Percentiles rank a stretch among this genome's conserved stretches.
phyloP scores from a whole-genome alignment of 2,888 invertebrate genomes.

The Himalopsyche japonica region DNA sequence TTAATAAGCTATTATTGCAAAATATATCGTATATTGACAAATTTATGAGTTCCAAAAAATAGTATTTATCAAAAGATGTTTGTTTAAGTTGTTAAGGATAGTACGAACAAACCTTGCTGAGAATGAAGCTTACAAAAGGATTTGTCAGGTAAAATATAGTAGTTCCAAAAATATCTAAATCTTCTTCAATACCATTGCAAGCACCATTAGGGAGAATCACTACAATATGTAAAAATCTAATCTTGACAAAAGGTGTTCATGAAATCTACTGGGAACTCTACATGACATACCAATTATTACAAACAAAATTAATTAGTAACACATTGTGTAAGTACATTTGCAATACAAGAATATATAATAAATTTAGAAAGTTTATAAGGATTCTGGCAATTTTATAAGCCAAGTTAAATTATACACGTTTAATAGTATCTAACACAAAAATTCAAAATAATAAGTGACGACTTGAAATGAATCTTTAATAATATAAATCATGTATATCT shows the following conservation, averaged over 20 bases:
- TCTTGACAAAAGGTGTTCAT: not conserved
- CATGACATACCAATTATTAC: not conserved
- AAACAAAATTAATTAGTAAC: not conserved
- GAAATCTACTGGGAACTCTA: not conserved
- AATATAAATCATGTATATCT: not conserved
- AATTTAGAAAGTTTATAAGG: not conserved
- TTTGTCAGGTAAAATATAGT: not conserved
- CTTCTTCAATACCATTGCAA: not conserved
- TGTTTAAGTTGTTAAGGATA: not conserved
- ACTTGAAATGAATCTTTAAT: not conserved
- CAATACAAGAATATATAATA: not conserved
- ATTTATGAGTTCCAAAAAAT: not conserved
- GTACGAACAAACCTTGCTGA: not conserved
- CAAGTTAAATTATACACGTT: not conserved
- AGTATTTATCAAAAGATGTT: not conserved
- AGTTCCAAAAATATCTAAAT: not conserved
- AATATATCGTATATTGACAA: not conserved
- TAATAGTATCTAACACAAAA: not conserved
- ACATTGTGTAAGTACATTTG: not conserved
- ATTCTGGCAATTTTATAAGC: not conserved
- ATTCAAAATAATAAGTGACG: not conserved
- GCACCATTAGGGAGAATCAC: not conserved
- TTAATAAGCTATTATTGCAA: not conserved
- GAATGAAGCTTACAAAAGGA: not conserved
- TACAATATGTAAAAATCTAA: not conserved